Base-by-base conservation (phyloP, 1,140 invertebrate genomes). In the Scaptomyza hsui region DNA sequence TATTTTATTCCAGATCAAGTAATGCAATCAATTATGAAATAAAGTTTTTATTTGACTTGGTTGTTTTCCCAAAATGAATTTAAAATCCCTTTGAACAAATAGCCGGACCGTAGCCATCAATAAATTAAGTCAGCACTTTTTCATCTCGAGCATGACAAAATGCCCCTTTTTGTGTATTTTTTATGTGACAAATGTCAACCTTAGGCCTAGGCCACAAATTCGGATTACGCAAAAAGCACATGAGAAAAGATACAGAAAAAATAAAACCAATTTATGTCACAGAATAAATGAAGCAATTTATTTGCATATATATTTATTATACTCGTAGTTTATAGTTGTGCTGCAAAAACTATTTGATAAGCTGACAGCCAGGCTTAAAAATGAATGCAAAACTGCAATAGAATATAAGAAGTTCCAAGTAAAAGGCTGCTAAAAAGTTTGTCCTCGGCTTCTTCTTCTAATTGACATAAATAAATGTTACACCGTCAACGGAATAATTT, bases 381-480 rank as follows among this genome's bases (percentile, higher is more conserved):
- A 64, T 29, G 15, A 62, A 21, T 48, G 59, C 42, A 65, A 57
- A 41, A 49, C 12, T 42, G 18, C 35, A 64, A 47, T n/a, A 37
- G 41, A 35, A 55, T 45, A 42, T 45, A 42, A 42, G 12, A 5
- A 7, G 1, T n/a, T 37, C 15, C 15, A 3, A 47, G 42, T 12
- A 41, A 16, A 26, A 41, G 62, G 41, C 21, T 48, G 29, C 9
- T 15, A 9, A 49, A 55, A 59, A 55, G 12, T 49, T 26, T 39
- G 45, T 12, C 19, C 45, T 19, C n/a, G 10, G 29, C 16, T 18
- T n/a, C 13, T 26, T 60, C 70, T 75, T 61, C 71, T 75, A 75
- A 82, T 82, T 83, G 79, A 67, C 71, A 75, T 72, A 71, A 78
- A 75, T 82, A 83, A 78, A 74, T 82, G 75, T 64, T 59, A 67